Evolutionary conservation across 1,140 invertebrate species (phyloP).

Genomic region (Drosophila punjabiensis): DNA sequence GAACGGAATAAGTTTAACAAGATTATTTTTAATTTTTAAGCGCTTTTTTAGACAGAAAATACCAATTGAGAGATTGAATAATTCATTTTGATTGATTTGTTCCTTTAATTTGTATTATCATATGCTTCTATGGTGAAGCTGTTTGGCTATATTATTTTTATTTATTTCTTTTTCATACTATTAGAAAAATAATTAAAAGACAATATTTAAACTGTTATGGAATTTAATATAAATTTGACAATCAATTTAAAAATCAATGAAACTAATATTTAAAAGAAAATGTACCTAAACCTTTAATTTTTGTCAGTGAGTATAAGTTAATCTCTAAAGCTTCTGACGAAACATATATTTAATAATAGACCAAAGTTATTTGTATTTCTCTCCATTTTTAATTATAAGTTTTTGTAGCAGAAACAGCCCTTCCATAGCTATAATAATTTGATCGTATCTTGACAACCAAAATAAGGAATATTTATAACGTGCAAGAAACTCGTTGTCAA

Average conservation of each 20-base stretch:
- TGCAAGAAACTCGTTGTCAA: slow-evolving; percentile 80
- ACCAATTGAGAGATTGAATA: slow-evolving; percentile 36
- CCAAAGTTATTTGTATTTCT: too few species aligned
- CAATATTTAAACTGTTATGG: background rate
- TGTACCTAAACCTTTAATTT: too few species aligned
- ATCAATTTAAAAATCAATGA: too few species aligned
- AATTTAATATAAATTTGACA: background rate
- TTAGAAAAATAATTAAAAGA: background rate
- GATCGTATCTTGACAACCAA: slow-evolving; percentile 34
- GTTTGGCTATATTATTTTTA: slow-evolving; percentile 4
- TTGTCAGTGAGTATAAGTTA: too few species aligned
- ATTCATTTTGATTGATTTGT: slow-evolving; percentile 37
- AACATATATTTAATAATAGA: too few species aligned
- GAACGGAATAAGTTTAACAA: slow-evolving; percentile 58
- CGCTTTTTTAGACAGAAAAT: slow-evolving; percentile 30
- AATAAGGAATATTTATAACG: slow-evolving; percentile 63
- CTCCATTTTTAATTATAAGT: too few species aligned
- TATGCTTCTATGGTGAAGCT: slow-evolving; percentile 11
- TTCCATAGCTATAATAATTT: slow-evolving; percentile 9
- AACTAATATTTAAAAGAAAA: too few species aligned
- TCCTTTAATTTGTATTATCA: background rate
- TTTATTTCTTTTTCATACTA: background rate
- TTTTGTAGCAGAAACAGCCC: slow-evolving; percentile 33
- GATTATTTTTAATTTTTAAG: slow-evolving; percentile 40
- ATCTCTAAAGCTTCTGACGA: too few species aligned